Conservation (phyloP, 2,888 invertebrate species). For the Drosophila macrospina region DNA sequence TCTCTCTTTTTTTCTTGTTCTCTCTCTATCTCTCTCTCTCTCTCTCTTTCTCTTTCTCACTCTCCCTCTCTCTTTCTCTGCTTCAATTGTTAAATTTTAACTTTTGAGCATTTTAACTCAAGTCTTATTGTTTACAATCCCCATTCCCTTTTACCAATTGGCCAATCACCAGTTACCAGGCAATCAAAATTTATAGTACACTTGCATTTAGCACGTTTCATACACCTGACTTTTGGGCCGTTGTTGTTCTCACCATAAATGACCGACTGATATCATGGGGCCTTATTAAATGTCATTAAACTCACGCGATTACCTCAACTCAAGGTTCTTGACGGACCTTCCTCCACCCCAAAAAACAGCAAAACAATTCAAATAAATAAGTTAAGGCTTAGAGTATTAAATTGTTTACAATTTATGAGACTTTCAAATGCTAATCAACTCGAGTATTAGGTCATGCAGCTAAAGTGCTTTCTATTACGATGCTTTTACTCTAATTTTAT, state of each 20-base stretch:
- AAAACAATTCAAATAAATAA: conserved; percentile 14
- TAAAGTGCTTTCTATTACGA: conserved; percentile 17
- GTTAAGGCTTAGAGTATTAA: neutral
- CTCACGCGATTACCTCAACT: conserved; percentile 14
- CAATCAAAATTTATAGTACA: conserved; percentile 24
- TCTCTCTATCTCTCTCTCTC: too few relatives aligned
- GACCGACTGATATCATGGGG: conserved; percentile 20
- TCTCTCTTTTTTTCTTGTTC: too few relatives aligned
- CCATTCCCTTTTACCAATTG: neutral
- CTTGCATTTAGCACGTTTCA: conserved; percentile 43
- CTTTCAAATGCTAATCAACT: conserved; percentile 8
- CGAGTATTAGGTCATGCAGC: conserved; percentile 18
- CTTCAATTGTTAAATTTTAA: too few relatives aligned
- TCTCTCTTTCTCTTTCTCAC: too few relatives aligned
- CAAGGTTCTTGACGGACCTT: too few relatives aligned
- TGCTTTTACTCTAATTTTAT: conserved; percentile 4
- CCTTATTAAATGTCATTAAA: conserved; percentile 37
- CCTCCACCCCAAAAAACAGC: too few relatives aligned
- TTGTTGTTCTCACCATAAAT: conserved; percentile 29
- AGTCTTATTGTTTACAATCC: neutral
- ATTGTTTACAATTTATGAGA: conserved; percentile 12
- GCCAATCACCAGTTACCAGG: neutral
- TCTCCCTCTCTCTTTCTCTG: too few relatives aligned
- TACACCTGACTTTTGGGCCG: conserved; percentile 25
- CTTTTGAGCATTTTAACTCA: too few relatives aligned